phyloP scores from a whole-genome alignment of 1,140 invertebrate species.

The Asbolus verrucosus region DNA sequence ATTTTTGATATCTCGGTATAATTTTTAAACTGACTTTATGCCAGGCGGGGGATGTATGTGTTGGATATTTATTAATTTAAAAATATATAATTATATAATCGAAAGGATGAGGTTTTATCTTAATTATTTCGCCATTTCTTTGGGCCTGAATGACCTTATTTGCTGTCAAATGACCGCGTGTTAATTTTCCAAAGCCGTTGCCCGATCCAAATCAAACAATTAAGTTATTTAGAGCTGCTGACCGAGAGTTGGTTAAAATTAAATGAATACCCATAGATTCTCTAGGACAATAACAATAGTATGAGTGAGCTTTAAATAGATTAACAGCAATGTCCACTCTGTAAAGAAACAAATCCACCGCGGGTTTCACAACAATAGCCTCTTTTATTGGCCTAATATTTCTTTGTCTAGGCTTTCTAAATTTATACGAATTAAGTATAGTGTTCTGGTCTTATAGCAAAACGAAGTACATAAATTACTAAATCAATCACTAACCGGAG shows the following conservation, averaged over 20 bases:
- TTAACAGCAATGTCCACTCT: slow-evolving; percentile 42
- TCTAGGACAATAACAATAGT: slow-evolving; percentile 6
- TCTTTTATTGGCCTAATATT: slow-evolving; percentile 42
- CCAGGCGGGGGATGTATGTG: too few relatives aligned
- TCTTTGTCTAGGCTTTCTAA: slow-evolving; percentile 41
- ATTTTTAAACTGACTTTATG: too few relatives aligned
- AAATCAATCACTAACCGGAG: neutral
- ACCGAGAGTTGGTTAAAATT: slow-evolving; percentile 14
- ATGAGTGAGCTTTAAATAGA: slow-evolving; percentile 43
- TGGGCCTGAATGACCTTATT: too few relatives aligned
- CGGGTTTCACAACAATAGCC: slow-evolving; percentile 41
- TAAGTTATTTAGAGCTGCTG: slow-evolving; percentile 16
- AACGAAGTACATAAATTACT: slow-evolving; percentile 31
- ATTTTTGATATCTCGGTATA: too few relatives aligned
- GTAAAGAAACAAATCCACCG: slow-evolving; percentile 40
- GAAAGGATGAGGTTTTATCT: too few relatives aligned
- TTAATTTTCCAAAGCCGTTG: slow-evolving; percentile 8
- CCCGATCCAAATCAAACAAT: slow-evolving; percentile 23
- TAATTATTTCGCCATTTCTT: too few relatives aligned
- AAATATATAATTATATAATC: too few relatives aligned
- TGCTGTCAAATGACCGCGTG: neutral
- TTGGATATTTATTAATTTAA: too few relatives aligned
- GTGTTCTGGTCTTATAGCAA: slow-evolving; percentile 29
- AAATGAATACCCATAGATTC: slow-evolving; percentile 25
- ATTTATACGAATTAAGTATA: slow-evolving; percentile 45